Evolutionary conservation across 2,888 invertebrate genomes (phyloP), one percentile per base, ranked within the genome.

Genomic region (Tachina lurida): DNA sequence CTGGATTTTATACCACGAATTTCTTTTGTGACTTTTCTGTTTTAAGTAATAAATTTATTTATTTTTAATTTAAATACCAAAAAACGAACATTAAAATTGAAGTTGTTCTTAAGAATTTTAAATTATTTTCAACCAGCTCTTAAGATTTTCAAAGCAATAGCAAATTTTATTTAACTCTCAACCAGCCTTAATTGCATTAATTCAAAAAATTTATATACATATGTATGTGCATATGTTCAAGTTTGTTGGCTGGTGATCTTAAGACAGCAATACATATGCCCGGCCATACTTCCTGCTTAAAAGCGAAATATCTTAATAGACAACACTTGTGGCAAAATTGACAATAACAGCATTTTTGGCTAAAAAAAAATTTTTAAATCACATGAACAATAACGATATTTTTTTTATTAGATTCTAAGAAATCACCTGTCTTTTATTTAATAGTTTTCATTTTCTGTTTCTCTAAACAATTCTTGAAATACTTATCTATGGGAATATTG

Each of bases 381-480:
- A 22, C 2, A 7, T 8, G 22, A 22, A 10, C 15, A 65, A 19
- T 19, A 13, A 63, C 9, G 10, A 0, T 17, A 56, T 52, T 45
- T 54, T n/a, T 74, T 63, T 65, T 56, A 67, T 67, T 56, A 56
- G 9, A 62, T 70, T 70, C 70, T 63, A 31, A 78, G 78, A 70
- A 78, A 78, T 78, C 78, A 71, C 78, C 70, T 63, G 70, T 70
- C 31, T 70, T 31, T 7, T 17, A 43, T 70, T 76, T 67, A 65
- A 67, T 67, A 15, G 65, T 56, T 39, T 65, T n/a, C 10, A 45
- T 54, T 65, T 3, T 65, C 54, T 54, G 10, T 65, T 3, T 65
- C n/a, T 31, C 15, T 39, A 12, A 41, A 49, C 41, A 52, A 22
- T 43, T n/a, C 19, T 77, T 62, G 22, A 43, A 54, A 47, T 45